Base-by-base conservation (phyloP, 2,797 vertebrate species). In the Morus bassanus region DNA sequence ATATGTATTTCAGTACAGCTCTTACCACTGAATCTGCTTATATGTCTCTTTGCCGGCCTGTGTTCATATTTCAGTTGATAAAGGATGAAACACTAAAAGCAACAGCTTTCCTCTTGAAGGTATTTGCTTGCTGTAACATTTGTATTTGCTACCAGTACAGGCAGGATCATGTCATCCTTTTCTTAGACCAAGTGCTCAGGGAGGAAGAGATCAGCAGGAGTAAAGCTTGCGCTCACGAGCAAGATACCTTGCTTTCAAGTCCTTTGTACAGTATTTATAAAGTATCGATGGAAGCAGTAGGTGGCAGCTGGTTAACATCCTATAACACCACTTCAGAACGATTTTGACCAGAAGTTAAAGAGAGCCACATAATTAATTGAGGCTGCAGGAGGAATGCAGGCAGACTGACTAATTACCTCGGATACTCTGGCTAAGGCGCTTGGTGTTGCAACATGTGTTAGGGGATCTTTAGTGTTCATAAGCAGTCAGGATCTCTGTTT, bases 251-350 rank as follows among this genome's bases (percentile, higher is more conserved):
- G 37, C 70, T 86, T 91, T 88, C 75, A 75, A 85, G 78, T 23
- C 61, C 68, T 64, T 51, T 60, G 70, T 54, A 53, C 11, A 31
- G 75, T 39, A 68, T 68, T 88, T 77, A 68, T 50, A 61, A 75
- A 53, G 64, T 35, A 88, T 77, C 1, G 8, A 77, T 61, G 86
- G 86, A 56, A 82, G 85, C 68, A 57, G 92, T 35, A 85, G 84
- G 88, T 77, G 72, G 90, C 88, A 95, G 95, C 90, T 94, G 93
- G 88, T 93, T 91, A 94, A 91, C 90, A 78, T 97, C 90, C 65
- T 53, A 3, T 39, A 85, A 88, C 94, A 89, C 80, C 45, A 35
- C 80, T 33, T 63, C 64, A 46, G 51, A 93, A 85, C 0, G 1
- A 45, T 90, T 93, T 31, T 59, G 95, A 84, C 74, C 88, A 95